Evolutionary conservation across 1,140 invertebrate genomes (phyloP).

Genomic region (Hypothenemus hampei): DNA sequence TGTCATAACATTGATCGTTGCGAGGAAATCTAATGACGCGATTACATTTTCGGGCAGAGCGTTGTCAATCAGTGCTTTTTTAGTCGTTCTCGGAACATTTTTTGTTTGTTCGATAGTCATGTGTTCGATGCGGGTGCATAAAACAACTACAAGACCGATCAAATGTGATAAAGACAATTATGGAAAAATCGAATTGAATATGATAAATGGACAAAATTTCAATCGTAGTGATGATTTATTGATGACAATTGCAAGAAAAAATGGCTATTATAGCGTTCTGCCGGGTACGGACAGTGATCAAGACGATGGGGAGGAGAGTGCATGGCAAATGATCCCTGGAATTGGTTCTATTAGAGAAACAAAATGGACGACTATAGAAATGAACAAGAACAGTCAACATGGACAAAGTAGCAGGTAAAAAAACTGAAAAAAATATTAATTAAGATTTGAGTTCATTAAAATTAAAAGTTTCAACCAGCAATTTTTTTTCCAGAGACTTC

Average conservation of each 20-base stretch:
- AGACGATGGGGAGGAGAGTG: conserved; percentile 52
- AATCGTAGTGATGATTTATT: conserved; percentile 39
- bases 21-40: conserved; percentile 46
- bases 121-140: conserved; percentile 55
- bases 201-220: conserved; percentile 49
- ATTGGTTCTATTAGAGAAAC: no score
- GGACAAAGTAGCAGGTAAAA: no score
- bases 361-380: no score
- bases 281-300: conserved; percentile 57
- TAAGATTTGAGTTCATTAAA: no score
- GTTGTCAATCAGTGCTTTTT: conserved; percentile 53
- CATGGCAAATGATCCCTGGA: no score
- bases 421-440: no score
- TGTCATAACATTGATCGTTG: conserved; percentile 63
- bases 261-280: conserved; percentile 65
- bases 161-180: conserved; percentile 59
- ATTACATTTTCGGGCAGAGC: conserved; percentile 50
- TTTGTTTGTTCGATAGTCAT: conserved; percentile 56
- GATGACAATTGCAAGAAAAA: conserved; percentile 47
- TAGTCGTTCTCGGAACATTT: conserved; percentile 54
- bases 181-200: conserved; percentile 72
- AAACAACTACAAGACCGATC: conserved; percentile 39
- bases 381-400: no score
- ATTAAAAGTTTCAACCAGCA: no score
- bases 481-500: no score